These are phyloP conservation scores for Thripadectes ignobilis DNA, from an alignment of 2,797 vertebrate species.

Conservation along the genomic window DNA sequence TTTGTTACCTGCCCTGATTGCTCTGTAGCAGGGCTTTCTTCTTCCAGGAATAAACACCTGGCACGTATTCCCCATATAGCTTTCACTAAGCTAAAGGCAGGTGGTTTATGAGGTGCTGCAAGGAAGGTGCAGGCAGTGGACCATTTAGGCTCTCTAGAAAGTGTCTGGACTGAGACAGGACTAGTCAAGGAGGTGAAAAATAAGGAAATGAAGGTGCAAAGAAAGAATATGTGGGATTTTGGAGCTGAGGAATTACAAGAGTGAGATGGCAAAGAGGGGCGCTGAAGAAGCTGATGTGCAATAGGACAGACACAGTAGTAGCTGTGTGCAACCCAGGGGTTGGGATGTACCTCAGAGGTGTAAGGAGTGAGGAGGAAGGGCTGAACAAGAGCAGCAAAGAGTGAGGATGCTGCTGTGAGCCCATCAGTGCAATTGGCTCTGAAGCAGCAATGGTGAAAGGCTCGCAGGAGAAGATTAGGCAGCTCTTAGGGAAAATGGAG, in stretches of 20 bases:
- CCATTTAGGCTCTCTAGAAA: neutral
- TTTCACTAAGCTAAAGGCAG: neutral
- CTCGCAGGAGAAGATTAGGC: neutral
- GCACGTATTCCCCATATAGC: accelerated
- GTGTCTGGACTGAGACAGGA: neutral
- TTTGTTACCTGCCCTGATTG: neutral
- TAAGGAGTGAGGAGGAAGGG: neutral
- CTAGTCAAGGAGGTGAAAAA: neutral
- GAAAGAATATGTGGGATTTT: accelerated
- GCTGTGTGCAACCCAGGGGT: neutral
- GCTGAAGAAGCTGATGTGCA: neutral
- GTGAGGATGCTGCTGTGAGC: neutral
- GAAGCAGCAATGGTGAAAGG: neutral
- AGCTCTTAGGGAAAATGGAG: neutral
- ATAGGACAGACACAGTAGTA: accelerated
- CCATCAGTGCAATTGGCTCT: neutral
- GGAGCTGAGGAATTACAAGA: neutral
- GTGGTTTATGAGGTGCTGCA: neutral
- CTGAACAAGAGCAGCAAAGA: neutral
- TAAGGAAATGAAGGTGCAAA: neutral
- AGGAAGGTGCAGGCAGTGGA: neutral
- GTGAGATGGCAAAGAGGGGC: neutral
- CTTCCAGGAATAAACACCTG: neutral
- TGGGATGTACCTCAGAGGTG: neutral
- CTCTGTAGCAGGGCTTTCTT: neutral